Conservation (phyloP, 2,888 invertebrate species). For the Norana najaformis region DNA sequence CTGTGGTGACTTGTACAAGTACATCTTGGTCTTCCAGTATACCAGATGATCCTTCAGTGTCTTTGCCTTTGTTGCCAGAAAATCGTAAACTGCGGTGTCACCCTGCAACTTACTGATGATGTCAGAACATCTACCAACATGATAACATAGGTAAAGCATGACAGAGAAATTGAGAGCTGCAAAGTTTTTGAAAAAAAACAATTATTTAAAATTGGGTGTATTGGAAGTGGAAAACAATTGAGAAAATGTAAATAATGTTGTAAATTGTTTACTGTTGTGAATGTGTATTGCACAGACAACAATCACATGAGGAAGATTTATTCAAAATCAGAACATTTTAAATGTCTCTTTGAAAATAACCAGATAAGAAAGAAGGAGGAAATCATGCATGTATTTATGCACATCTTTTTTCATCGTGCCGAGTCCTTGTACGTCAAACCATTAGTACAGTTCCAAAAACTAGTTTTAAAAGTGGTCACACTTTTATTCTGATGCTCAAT, state of each 20-base stretch:
- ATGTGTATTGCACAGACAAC: not conserved
- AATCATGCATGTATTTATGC: not conserved
- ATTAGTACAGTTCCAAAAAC: not conserved
- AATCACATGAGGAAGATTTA: not conserved
- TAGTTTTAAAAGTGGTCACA: not conserved
- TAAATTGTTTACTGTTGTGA: not conserved
- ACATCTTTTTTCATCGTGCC: not conserved
- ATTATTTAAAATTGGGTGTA: not conserved
- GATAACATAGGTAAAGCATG: not conserved
- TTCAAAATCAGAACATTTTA: not conserved
- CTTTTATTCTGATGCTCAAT: not conserved
- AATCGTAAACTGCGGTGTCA: not conserved
- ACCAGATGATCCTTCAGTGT: constrained; percentile 8
- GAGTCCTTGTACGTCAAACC: not conserved
- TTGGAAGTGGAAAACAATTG: not conserved
- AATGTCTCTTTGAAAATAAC: not conserved
- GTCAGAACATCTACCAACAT: not conserved
- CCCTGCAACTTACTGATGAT: not conserved
- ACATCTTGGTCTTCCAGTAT: constrained; percentile 23
- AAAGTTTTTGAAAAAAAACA: not conserved
- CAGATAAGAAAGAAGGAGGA: not conserved
- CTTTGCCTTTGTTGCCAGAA: constrained; percentile 7
- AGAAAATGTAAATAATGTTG: not conserved
- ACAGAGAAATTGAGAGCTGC: not conserved
- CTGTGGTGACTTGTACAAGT: not conserved